These are phyloP conservation scores for Amaurobius ferox DNA, from an alignment of 2,888 invertebrate species.

Conservation along the genomic window DNA sequence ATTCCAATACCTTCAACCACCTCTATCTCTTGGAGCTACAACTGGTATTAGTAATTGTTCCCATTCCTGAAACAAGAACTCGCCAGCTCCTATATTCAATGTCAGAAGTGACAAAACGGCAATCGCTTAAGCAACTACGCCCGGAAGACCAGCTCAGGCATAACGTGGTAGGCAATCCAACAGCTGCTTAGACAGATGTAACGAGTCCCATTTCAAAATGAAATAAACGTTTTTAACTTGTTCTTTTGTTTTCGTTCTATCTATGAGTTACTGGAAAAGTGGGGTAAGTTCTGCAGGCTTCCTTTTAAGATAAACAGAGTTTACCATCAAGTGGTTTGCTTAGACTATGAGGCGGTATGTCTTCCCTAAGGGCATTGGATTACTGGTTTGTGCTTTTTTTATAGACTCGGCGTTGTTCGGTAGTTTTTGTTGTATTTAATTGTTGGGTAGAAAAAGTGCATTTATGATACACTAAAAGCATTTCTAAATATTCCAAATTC, in stretches of 20 bases:
- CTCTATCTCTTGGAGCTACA: too few relatives aligned
- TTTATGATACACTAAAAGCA: too few relatives aligned
- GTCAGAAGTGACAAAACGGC: conserved; percentile 64
- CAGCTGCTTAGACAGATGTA: conserved; percentile 64
- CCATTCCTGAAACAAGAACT: conserved; percentile 14
- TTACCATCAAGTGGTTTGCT: conserved; percentile 12
- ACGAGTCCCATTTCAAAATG: conserved; percentile 54
- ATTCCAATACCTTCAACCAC: too few relatives aligned
- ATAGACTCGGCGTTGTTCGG: too few relatives aligned
- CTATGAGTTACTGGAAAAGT: not conserved
- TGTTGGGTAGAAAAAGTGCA: too few relatives aligned
- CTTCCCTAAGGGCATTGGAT: not conserved
- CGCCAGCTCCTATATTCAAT: conserved; percentile 36
- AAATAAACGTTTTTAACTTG: conserved; percentile 38
- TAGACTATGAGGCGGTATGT: not conserved
- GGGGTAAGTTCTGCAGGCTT: not conserved
- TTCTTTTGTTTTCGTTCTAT: not conserved
- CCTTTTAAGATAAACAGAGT: conserved; percentile 6
- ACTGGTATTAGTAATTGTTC: not conserved
- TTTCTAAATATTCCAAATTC: too few relatives aligned
- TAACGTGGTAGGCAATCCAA: conserved; percentile 45
- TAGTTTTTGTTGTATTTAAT: too few relatives aligned
- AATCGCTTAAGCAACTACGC: conserved; percentile 46
- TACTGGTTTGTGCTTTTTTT: not conserved
- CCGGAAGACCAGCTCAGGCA: conserved; percentile 66